A percentile compares a stretch with the other conserved stretches of the same genome.
Conservation (phyloP, 2,888 invertebrate genomes). For the Cryptocephalus moraei region DNA sequence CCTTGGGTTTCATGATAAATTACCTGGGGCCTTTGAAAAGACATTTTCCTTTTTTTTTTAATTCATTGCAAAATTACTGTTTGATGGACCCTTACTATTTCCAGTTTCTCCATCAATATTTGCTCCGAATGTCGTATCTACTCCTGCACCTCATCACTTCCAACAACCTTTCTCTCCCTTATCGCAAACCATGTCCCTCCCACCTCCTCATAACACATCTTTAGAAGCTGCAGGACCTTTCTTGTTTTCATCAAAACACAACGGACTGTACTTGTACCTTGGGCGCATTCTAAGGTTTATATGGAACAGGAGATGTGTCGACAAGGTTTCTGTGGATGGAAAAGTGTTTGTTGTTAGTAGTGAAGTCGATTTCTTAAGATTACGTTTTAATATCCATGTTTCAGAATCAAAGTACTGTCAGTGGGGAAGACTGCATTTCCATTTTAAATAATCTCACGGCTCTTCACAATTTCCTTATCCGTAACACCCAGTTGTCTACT, state of each 20-base stretch:
- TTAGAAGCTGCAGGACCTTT: constrained; percentile 23
- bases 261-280: constrained; percentile 86
- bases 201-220: constrained; percentile 4
- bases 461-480: constrained; percentile 62
- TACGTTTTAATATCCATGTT: background rate
- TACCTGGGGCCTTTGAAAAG: too few species aligned
- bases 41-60: too few species aligned
- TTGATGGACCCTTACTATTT: too few species aligned
- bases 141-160: constrained; percentile 25
- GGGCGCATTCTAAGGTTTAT: constrained; percentile 79
- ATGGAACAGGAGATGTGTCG: constrained; percentile 74
- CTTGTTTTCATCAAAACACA: constrained; percentile 71
- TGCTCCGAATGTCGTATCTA: constrained; percentile 35
- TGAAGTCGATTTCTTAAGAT: too few species aligned
- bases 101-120: constrained; percentile 16
- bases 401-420: constrained; percentile 58
- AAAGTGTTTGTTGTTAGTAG: constrained; percentile 48
- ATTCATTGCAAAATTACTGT: too few species aligned
- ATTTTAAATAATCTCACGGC: constrained; percentile 67
- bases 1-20: too few species aligned
- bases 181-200: constrained; percentile 14
- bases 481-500: constrained; percentile 45
- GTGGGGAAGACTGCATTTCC: constrained; percentile 59
- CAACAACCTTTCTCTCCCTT: constrained; percentile 14
- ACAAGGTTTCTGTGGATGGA: constrained; percentile 43